These are phyloP conservation scores for Patella depressa DNA, from an alignment of 2,888 invertebrate species.

Conservation along the genomic window DNA sequence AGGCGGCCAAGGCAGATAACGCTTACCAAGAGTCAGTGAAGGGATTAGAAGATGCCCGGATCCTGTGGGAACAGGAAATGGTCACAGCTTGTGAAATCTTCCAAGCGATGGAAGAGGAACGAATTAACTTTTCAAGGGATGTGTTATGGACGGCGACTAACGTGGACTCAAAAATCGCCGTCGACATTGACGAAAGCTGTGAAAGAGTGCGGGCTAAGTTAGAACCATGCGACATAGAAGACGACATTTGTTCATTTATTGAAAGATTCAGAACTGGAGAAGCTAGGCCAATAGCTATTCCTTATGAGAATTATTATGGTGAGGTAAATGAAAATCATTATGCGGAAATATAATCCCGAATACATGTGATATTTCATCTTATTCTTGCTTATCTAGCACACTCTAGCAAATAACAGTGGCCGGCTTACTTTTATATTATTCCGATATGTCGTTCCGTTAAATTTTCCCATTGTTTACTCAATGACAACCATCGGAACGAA, in stretches of 20 bases:
- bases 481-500: too few species aligned
- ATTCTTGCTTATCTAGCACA: too few species aligned
- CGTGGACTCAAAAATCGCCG: not conserved
- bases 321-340: not conserved
- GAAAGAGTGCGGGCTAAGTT: not conserved
- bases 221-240: not conserved
- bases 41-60: constrained; percentile 25
- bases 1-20: constrained; percentile 17
- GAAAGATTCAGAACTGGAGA: not conserved
- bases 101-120: constrained; percentile 2
- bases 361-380: too few species aligned
- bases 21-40: constrained; percentile 29
- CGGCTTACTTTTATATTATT: too few species aligned
- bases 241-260: not conserved
- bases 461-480: too few species aligned
- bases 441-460: too few species aligned
- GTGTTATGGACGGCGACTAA: not conserved
- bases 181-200: not conserved
- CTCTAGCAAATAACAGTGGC: too few species aligned
- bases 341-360: too few species aligned
- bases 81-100: constrained; percentile 25
- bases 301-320: not conserved
- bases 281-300: not conserved
- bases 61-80: constrained; percentile 38
- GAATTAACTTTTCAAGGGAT: not conserved